Percentiles rank a stretch among this genome's conserved stretches.
phyloP scores from a whole-genome alignment of 2,113 vertebrate species.

The Psilopsiagon aymara region DNA sequence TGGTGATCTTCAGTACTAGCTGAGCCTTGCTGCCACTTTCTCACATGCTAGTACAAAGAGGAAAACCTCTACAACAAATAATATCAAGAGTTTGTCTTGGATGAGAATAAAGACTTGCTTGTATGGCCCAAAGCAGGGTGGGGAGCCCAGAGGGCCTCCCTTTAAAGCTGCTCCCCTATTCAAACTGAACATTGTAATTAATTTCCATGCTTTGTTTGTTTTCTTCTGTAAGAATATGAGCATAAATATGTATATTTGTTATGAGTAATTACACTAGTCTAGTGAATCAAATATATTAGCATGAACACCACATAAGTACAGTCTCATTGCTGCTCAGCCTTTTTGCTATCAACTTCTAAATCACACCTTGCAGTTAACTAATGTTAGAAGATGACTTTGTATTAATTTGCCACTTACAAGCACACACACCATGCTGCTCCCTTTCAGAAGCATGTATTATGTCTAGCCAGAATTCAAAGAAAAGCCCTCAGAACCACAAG shows the following conservation, averaged over 20 bases:
- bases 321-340: background rate
- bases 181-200: background rate
- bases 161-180: background rate
- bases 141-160: background rate
- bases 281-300: constrained; percentile 1
- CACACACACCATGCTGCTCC: rapidly evolving
- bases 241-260: background rate
- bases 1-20: constrained; percentile 31
- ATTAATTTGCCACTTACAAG: background rate
- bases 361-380: background rate
- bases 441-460: background rate
- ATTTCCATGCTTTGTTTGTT: background rate
- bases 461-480: constrained; percentile 10
- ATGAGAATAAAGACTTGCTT: background rate
- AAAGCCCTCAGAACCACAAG: background rate
- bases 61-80: constrained; percentile 37
- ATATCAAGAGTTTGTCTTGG: constrained; percentile 27
- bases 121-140: background rate
- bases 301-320: background rate
- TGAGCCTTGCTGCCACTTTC: constrained; percentile 38
- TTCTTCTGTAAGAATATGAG: constrained; percentile 13
- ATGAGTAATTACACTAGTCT: constrained; percentile 21
- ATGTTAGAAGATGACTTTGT: background rate
- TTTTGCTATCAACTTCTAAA: background rate
- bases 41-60: constrained; percentile 39